These are phyloP conservation scores for Anguilla obscura DNA, from an alignment of 2,797 vertebrate genomes.

Conservation along the genomic window DNA sequence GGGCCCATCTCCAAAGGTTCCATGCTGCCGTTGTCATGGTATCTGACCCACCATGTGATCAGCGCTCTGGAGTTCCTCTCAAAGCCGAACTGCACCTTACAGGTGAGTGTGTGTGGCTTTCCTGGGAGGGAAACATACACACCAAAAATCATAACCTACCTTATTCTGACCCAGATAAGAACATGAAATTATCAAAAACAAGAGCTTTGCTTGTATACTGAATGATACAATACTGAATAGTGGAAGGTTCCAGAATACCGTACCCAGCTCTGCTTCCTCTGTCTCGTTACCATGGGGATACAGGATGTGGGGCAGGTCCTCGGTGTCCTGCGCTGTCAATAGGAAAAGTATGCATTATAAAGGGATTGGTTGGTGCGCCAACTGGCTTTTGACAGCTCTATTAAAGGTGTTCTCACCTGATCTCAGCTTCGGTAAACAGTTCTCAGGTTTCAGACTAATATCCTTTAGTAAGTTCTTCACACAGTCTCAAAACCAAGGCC, in stretches of 20 bases:
- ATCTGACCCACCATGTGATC: conserved; percentile 71
- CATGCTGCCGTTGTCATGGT: conserved; percentile 38
- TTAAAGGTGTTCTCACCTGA: not conserved
- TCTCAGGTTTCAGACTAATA: not conserved
- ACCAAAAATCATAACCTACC: not conserved
- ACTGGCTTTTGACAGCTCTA: not conserved
- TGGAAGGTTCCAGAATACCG: conserved; percentile 26
- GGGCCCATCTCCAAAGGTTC: conserved; percentile 40
- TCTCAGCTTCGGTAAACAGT: not conserved
- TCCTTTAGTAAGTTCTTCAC: not conserved
- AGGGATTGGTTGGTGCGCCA: not conserved
- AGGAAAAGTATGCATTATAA: conserved; percentile 9
- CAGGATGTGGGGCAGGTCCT: conserved; percentile 32
- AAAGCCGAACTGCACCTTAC: conserved; percentile 71
- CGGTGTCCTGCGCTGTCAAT: conserved; percentile 37
- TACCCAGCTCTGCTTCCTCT: conserved; percentile 62
- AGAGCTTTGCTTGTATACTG: not conserved
- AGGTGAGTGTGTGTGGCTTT: conserved; percentile 68
- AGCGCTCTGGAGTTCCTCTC: conserved; percentile 51
- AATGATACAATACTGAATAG: not conserved
- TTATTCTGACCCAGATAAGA: not conserved
- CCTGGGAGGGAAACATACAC: conserved; percentile 62
- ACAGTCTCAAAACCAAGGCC: not conserved
- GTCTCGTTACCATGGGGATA: conserved; percentile 40
- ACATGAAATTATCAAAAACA: not conserved